Conservation (phyloP, 92 coral and sea anemone genomes). For the Muricea muricata region DNA sequence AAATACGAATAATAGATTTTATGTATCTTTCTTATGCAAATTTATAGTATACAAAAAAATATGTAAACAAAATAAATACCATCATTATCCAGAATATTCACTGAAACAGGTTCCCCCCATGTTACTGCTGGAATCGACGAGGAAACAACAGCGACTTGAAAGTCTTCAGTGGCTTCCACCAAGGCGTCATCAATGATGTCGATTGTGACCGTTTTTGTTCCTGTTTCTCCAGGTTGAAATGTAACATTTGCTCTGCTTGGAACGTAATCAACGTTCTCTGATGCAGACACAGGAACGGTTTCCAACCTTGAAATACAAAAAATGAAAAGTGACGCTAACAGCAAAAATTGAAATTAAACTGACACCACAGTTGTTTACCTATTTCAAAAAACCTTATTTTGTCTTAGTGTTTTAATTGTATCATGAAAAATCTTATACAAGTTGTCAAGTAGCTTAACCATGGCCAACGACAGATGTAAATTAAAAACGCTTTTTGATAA, state of each 20-base stretch:
- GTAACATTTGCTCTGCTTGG: neutral
- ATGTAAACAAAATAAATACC: neutral
- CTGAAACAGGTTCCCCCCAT: constrained; percentile 3
- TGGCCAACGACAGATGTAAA: too few species aligned
- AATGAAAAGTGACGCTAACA: neutral
- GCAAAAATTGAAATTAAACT: neutral
- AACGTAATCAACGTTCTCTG: constrained; percentile 12
- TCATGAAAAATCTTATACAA: too few species aligned
- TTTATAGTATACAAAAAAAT: too few species aligned
- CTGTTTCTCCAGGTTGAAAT: neutral
- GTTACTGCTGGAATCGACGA: neutral
- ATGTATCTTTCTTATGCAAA: too few species aligned
- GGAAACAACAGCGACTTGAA: neutral
- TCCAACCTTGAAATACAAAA: constrained; percentile 1
- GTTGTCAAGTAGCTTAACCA: too few species aligned
- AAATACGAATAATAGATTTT: too few species aligned
- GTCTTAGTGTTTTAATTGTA: too few species aligned
- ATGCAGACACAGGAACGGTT: constrained; percentile 5
- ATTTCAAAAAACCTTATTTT: too few species aligned
- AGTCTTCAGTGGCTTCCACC: constrained; percentile 3
- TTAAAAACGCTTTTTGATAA: too few species aligned
- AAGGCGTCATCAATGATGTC: constrained; percentile 7
- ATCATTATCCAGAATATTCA: constrained; percentile 16
- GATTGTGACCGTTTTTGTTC: neutral
- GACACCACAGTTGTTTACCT: too few species aligned